Conservation (phyloP, 2,113 vertebrate genomes). For the Phrynosoma platyrhinos region DNA sequence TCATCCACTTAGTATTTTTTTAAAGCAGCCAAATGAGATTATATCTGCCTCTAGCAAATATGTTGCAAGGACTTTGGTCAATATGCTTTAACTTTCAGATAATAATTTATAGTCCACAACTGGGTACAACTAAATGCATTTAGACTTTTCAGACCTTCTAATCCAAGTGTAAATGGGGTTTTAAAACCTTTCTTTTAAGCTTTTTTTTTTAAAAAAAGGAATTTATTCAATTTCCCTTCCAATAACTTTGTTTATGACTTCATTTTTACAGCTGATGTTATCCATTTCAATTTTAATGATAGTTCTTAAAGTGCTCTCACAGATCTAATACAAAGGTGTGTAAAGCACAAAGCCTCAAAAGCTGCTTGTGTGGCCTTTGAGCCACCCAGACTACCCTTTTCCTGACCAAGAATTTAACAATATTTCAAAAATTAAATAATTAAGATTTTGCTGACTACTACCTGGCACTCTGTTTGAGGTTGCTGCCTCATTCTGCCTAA, state of each 20-base stretch:
- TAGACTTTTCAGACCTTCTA: conserved; percentile 4
- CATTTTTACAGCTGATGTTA: not conserved
- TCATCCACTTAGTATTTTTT: conserved; percentile 17
- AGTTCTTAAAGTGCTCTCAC: not conserved
- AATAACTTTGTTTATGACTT: not conserved
- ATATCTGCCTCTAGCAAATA: conserved; percentile 11
- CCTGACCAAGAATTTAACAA: no score
- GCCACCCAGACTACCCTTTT: no score
- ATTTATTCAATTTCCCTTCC: not conserved
- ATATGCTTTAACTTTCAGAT: conserved; percentile 23
- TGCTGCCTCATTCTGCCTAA: not conserved
- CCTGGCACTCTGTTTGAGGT: not conserved
- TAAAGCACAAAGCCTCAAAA: not conserved
- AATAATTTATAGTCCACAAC: conserved; percentile 8
- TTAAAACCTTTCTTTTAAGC: conserved; percentile 2
- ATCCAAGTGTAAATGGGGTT: conserved; percentile 13
- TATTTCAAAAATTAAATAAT: no score
- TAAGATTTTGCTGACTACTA: not conserved
- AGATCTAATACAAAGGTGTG: not conserved
- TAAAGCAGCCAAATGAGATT: conserved; percentile 12
- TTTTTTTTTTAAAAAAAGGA: not conserved
- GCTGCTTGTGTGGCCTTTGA: no score
- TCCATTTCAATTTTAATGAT: not conserved
- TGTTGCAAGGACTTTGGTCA: not conserved
- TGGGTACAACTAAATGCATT: conserved; percentile 10